Base-by-base conservation (phyloP, 2,797 vertebrate species). In the Leucoraja ocellata region DNA sequence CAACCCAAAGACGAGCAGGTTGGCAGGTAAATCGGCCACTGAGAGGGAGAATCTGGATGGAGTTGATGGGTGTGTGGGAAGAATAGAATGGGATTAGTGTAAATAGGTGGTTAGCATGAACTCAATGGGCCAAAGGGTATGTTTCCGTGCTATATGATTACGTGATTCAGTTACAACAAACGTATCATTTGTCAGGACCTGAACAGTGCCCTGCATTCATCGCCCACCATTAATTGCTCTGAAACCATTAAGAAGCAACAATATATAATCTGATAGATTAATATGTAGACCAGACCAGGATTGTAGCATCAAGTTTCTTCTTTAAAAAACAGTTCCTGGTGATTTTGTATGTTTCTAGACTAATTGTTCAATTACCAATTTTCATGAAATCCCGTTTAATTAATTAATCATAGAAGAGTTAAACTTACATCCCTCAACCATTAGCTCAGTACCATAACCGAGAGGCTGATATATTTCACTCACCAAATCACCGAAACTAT, bases 401-500 rank as follows among this genome's bases (percentile, higher is more conserved):
- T 3, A 58, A 58, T 10, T 25, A 54, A 23, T 6, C 46, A 8
- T 11, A 5, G 9, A 10, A 0, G 23, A 23, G 58, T 10, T 25
- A 11, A 90, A 39, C 39, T 21, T 16, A 39, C 78, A 81, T 46
- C 36, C 4, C 14, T 4, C 6, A 16, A 39, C 0, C 10, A 2
- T 18, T 46, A 81, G 39, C 16, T 1, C n/a, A n/a, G 58, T 32
- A n/a, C 6, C 28, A 16, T 32, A 58, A 54, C 6, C 46, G 13
- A n/a, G 14, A 65, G 11, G 54, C 7, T 65, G 68, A 2, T 28
- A 32, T 32, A 68, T 2, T 16, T 68, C 1, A 90, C 86, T 90
- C 63, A 90, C 63, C 86, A 63, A 90, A 23, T 90, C 86, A 7
- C 86, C 86, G 36, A 90, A 90, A 10, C 63, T 32, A 36, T 90